Conservation (phyloP, 2,113 vertebrate species). For the Mirza zaza region DNA sequence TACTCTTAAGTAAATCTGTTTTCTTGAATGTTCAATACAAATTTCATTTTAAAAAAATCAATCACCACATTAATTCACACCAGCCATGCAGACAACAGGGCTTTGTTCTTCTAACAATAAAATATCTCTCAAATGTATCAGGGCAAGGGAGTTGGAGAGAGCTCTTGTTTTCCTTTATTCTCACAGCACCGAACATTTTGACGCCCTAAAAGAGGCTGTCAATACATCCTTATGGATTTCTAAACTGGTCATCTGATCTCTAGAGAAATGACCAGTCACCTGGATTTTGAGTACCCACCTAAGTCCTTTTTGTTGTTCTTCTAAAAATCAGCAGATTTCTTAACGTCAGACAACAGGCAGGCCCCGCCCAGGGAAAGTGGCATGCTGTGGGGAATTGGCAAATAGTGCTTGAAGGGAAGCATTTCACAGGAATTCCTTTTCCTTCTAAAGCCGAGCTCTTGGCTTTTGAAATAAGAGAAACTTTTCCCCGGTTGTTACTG, state of each 20-base stretch:
- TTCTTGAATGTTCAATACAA: conserved; percentile 45
- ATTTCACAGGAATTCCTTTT: not conserved
- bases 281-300: not conserved
- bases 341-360: not conserved
- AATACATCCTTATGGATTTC: not conserved
- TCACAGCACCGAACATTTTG: not conserved
- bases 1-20: conserved; percentile 17
- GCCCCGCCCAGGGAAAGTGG: not conserved
- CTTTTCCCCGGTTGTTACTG: not conserved
- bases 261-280: not conserved
- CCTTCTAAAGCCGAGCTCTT: not conserved
- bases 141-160: not conserved
- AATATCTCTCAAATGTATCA: not conserved
- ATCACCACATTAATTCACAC: conserved; percentile 31
- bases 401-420: not conserved
- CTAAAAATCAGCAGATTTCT: not conserved
- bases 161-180: not conserved
- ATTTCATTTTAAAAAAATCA: conserved; percentile 45
- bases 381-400: not conserved
- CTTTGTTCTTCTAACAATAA: conserved; percentile 34
- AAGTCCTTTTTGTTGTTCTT: not conserved
- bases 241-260: not conserved
- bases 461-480: conserved; percentile 16
- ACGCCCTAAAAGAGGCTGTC: not conserved
- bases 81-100: not conserved